Base-by-base conservation (phyloP, 2,888 invertebrate species). In the Netelia fuscicornis region DNA sequence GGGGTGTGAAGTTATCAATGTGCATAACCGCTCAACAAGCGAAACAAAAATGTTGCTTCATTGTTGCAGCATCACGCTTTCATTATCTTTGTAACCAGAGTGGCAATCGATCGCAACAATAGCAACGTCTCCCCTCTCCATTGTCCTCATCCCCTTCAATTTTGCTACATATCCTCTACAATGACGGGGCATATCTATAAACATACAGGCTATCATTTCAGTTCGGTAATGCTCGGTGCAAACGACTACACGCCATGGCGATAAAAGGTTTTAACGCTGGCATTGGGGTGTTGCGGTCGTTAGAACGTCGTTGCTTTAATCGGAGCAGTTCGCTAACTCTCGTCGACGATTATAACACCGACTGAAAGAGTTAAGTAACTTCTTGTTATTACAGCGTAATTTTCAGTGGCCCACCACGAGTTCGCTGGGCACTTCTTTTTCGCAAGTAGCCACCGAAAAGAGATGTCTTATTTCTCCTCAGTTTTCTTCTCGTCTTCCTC, bases 221-320 rank as follows among this genome's bases (percentile, higher is more conserved):
- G 54, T 54, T 42, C 56, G 79, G 77, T 77, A 83, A 84, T 79
- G 76, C 71, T 76, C 65, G 64, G 81, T 84, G 52, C 42, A 44
- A 44, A 58, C 44, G 64, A 74, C 56, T 42, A 44, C 72, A 11
- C 54, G 67, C 44, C 52, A 20, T 54, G 48, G 68, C 71, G 80
- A 84, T 87, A 88, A 85, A 89, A 86, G 80, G 85, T 87, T 87
- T 85, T 85, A 86, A 81, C 70, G 71, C 60, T 42, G 52, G 68
- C 48, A 65, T 58, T 78, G 80, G 48, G 85, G 81, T 85, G 86
- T 89, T 81, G 85, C 83, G 76, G 81, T 86, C 86, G 87, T 89
- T 87, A 87, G 78, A 82, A 82, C 68, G 81, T 86, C 74, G 77
- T 77, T 60, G 76, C 67, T 84, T 87, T 87, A 86, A 88, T 88